Conservation (phyloP, 2,797 vertebrate species). For the Taenioides sp. region DNA sequence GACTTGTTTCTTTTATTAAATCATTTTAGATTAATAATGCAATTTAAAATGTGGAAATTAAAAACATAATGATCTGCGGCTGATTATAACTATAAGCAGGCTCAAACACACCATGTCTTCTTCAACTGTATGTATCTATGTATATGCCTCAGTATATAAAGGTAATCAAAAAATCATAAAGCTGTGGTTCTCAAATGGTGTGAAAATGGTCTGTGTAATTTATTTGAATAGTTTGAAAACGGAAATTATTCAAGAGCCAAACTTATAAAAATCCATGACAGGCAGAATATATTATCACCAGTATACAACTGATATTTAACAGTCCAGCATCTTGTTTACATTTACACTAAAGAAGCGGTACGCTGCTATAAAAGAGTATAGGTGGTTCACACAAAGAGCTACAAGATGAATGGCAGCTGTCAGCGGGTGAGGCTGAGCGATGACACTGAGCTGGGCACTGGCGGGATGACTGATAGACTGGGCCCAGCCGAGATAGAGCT, state of each 20-base stretch:
- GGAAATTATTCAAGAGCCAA: neutral
- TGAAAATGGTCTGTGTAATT: neutral
- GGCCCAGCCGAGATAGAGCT: conserved; percentile 48
- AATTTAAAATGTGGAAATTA: no score
- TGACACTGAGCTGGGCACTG: conserved; percentile 33
- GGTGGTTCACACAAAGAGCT: conserved; percentile 40
- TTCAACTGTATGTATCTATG: no score
- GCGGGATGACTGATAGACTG: conserved; percentile 62
- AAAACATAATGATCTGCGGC: no score
- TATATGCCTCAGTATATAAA: neutral
- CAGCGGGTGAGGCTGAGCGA: conserved; percentile 53
- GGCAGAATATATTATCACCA: neutral
- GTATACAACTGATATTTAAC: neutral
- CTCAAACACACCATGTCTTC: no score
- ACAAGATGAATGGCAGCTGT: conserved; percentile 66
- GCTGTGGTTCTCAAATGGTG: neutral
- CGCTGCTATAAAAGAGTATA: conserved; percentile 22
- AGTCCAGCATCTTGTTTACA: neutral
- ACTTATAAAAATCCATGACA: neutral
- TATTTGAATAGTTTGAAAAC: neutral
- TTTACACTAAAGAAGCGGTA: conserved; percentile 12
- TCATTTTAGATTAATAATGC: no score
- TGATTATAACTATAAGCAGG: no score
- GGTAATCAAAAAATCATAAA: no score
- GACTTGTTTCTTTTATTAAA: no score